These are phyloP conservation scores for Ophion ellenae DNA, from an alignment of 2,888 invertebrate genomes.

Conservation along the genomic window DNA sequence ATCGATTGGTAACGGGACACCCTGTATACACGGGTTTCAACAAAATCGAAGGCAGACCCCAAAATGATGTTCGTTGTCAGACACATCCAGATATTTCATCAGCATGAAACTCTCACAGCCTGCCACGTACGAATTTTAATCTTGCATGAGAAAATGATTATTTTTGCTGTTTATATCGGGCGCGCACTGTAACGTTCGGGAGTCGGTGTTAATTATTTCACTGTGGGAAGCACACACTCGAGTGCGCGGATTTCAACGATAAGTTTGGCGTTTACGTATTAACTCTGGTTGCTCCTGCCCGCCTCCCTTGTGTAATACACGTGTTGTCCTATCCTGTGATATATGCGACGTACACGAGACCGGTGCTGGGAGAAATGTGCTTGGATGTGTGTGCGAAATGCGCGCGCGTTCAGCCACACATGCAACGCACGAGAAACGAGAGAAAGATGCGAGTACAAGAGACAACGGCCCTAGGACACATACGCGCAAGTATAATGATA, in stretches of 20 bases:
- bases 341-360: constrained; percentile 3
- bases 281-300: neutral
- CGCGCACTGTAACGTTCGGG: neutral
- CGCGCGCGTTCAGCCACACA: neutral
- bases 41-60: no score
- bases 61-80: no score
- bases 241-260: neutral
- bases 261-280: neutral
- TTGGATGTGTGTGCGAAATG: neutral
- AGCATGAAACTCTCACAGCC: neutral
- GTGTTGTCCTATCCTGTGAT: constrained; percentile 4
- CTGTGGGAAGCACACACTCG: neutral
- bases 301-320: constrained; percentile 11
- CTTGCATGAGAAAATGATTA: neutral
- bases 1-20: no score
- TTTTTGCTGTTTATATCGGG: neutral
- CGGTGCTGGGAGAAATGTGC: neutral
- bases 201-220: neutral
- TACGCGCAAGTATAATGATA: no score
- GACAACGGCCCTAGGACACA: constrained; percentile 5
- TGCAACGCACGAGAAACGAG: neutral
- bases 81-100: neutral
- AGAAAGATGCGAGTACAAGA: constrained; percentile 11
- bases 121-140: neutral
- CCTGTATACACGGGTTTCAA: no score